Conservation (phyloP, 2,888 invertebrate genomes). For the Cabera pusaria region DNA sequence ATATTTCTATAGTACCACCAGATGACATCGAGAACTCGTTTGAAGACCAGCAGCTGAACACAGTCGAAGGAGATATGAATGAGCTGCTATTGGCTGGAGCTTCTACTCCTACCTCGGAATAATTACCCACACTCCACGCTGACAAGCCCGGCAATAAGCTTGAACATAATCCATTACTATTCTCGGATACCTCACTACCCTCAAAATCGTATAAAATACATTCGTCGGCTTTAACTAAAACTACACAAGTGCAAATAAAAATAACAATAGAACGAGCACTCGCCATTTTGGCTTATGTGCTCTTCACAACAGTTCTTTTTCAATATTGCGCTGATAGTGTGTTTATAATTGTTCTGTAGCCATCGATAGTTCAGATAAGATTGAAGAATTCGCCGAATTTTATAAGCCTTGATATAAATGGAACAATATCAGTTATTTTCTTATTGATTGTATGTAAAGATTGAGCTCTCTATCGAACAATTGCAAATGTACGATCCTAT, state of each 20-base stretch:
- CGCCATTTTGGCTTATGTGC: constrained; percentile 19
- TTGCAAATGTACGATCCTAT: too few species aligned
- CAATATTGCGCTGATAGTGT: constrained; percentile 15
- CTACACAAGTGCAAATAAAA: constrained; percentile 9
- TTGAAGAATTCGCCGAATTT: constrained; percentile 15
- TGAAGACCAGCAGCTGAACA: constrained; percentile 25
- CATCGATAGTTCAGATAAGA: constrained; percentile 22
- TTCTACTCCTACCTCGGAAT: constrained; percentile 12
- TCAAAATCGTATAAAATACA: constrained; percentile 37
- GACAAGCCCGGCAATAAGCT: constrained; percentile 17
- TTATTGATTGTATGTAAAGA: too few species aligned
- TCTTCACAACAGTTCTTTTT: constrained; percentile 11
- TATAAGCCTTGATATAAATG: constrained; percentile 7
- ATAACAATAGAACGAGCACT: constrained; percentile 7
- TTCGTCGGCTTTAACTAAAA: constrained; percentile 19
- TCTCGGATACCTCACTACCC: constrained; percentile 9
- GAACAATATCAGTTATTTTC: too few species aligned
- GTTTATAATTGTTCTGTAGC: constrained; percentile 12
- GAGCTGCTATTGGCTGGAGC: constrained; percentile 12
- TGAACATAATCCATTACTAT: constrained; percentile 18
- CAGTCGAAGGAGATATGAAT: constrained; percentile 20
- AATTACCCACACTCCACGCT: constrained; percentile 23
- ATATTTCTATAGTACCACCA: constrained; percentile 38
- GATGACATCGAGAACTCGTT: constrained; percentile 12
- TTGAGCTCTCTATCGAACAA: too few species aligned